phyloP scores from a whole-genome alignment of 2,888 invertebrate species.

The Rotaria socialis region DNA sequence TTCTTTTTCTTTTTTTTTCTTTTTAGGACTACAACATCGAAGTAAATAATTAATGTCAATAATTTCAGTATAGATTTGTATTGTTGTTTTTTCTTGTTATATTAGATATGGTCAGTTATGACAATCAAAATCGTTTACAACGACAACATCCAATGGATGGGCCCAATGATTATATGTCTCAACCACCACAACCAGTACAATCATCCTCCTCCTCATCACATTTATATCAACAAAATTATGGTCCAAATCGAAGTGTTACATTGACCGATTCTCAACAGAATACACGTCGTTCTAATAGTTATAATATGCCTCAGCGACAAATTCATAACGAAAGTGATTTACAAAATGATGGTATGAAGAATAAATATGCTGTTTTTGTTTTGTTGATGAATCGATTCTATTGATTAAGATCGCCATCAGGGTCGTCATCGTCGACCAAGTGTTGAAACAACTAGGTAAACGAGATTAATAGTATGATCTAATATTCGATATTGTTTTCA shows the following conservation, averaged over 20 bases:
- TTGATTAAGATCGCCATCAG: not conserved
- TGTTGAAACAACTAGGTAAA: not conserved
- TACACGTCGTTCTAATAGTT: not conserved
- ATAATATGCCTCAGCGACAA: not conserved
- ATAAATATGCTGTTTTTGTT: not conserved
- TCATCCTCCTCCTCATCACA: not conserved
- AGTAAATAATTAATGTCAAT: not conserved
- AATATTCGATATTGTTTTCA: not conserved
- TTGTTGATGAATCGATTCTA: not conserved
- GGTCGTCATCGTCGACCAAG: not conserved
- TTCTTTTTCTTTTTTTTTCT: not conserved
- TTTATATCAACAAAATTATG: not conserved
- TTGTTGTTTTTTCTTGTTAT: not conserved
- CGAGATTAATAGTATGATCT: not conserved
- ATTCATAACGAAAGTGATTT: not conserved
- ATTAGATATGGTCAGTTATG: not conserved
- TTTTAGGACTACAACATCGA: not conserved
- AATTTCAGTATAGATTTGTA: not conserved
- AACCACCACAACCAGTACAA: not conserved
- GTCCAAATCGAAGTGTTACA: not conserved
- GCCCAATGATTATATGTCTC: not conserved
- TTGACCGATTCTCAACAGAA: not conserved
- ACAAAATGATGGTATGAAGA: not conserved
- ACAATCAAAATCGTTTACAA: not conserved
- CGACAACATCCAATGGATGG: not conserved